Evolutionary conservation across 2,888 invertebrate species (phyloP).

Genomic region (Catonia carolina): DNA sequence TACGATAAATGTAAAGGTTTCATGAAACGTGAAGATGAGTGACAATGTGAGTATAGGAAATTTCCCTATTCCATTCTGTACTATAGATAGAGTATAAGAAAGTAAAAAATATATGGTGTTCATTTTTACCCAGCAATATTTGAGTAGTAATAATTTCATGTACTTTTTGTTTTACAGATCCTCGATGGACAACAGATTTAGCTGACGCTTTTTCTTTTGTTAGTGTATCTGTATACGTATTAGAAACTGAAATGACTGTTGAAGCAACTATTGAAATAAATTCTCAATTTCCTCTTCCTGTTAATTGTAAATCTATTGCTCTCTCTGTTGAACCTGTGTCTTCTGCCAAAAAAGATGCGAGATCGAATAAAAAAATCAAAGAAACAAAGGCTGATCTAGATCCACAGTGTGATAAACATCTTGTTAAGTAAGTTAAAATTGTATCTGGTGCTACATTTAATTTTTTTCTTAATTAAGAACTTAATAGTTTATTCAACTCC

Average conservation of each 20-base stretch:
- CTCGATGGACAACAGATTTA: constrained; percentile 43
- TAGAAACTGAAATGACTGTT: constrained; percentile 46
- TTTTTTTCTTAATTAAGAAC: no score
- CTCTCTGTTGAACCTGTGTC: constrained; percentile 52
- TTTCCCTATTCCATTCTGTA: not conserved
- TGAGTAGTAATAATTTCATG: no score
- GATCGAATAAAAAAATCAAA: no score
- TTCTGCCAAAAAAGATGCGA: not conserved
- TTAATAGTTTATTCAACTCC: no score
- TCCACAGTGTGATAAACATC: constrained; percentile 5
- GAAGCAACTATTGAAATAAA: constrained; percentile 50
- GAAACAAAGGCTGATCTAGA: not conserved
- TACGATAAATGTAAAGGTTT: no score
- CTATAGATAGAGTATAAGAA: no score
- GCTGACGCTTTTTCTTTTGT: constrained; percentile 51
- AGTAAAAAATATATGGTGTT: no score
- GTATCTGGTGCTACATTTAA: not conserved
- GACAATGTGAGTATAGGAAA: no score
- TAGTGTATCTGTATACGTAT: constrained; percentile 48
- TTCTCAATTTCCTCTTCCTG: constrained; percentile 57
- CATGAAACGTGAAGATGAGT: no score
- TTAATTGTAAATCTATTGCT: constrained; percentile 55
- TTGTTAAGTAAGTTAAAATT: not conserved
- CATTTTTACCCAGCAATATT: no score
- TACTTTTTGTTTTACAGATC: constrained; percentile 41